These are phyloP conservation scores for Coremacera marginata DNA, from an alignment of 2,888 invertebrate genomes.

Conservation along the genomic window DNA sequence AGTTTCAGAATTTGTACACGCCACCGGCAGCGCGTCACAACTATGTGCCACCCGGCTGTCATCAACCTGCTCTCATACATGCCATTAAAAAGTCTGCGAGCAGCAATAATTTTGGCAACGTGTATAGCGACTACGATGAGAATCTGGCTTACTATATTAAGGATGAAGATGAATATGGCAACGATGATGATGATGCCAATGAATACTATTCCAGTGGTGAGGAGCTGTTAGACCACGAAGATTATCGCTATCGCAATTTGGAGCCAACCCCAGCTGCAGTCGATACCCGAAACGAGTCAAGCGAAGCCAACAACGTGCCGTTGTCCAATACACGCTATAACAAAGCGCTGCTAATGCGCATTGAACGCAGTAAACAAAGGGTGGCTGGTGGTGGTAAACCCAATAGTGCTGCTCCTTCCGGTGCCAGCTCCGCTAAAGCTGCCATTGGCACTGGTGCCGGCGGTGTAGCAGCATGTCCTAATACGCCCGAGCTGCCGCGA, in stretches of 20 bases:
- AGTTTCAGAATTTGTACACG: conserved; percentile 64
- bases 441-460: conserved; percentile 39
- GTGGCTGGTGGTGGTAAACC: conserved; percentile 53
- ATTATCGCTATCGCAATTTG: conserved; percentile 54
- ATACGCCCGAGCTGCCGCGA: conserved; percentile 73
- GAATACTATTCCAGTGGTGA: conserved; percentile 65
- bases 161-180: conserved; percentile 66
- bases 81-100: conserved; percentile 68
- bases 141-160: conserved; percentile 68
- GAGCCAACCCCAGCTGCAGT: conserved; percentile 37
- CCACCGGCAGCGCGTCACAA: conserved; percentile 65
- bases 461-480: conserved; percentile 70
- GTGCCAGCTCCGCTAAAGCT: conserved; percentile 41
- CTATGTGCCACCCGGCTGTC: conserved; percentile 47
- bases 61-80: conserved; percentile 44
- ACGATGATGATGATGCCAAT: conserved; percentile 61
- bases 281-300: conserved; percentile 51
- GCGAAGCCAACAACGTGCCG: conserved; percentile 47
- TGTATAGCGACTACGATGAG: conserved; percentile 67
- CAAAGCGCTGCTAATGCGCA: conserved; percentile 78
- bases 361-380: conserved; percentile 68
- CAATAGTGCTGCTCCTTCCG: conserved; percentile 39
- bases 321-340: conserved; percentile 77
- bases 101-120: conserved; percentile 67
- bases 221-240: conserved; percentile 57